A percentile compares a stretch with the other conserved stretches of the same genome.
These are phyloP conservation scores for Drosophila diplacantha DNA, from an alignment of 2,888 invertebrate species.

Conservation along the genomic window DNA sequence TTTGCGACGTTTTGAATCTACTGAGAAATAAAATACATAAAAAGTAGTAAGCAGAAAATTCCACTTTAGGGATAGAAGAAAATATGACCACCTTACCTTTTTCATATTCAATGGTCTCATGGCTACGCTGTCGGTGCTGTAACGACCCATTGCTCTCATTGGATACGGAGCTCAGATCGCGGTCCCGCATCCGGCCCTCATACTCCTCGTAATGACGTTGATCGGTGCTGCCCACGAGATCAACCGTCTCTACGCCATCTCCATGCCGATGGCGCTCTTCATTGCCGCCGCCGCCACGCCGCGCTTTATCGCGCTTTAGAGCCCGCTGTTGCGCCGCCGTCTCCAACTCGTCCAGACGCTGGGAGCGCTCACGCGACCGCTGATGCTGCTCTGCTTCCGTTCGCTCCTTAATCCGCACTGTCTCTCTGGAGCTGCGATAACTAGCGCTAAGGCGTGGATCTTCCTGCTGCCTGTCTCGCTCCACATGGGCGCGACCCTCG, in stretches of 20 bases:
- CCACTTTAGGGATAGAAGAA: background rate
- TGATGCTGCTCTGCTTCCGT: slow-evolving; percentile 66
- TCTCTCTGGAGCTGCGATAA: slow-evolving; percentile 70
- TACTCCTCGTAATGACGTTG: slow-evolving; percentile 70
- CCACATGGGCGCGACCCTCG: slow-evolving; percentile 49
- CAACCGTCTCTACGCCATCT: slow-evolving; percentile 58
- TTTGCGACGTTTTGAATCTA: slow-evolving; percentile 90
- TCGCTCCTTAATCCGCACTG: slow-evolving; percentile 71
- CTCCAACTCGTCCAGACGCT: slow-evolving; percentile 58
- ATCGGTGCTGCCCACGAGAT: slow-evolving; percentile 44
- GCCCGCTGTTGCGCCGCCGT: slow-evolving; percentile 45
- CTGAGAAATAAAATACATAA: slow-evolving; percentile 3
- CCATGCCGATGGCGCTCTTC: slow-evolving; percentile 69
- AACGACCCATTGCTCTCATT: slow-evolving; percentile 79
- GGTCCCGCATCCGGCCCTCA: slow-evolving; percentile 80
- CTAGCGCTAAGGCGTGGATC: slow-evolving; percentile 72
- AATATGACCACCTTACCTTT: slow-evolving; percentile 81
- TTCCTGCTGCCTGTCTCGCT: slow-evolving; percentile 55
- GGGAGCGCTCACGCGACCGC: slow-evolving; percentile 64
- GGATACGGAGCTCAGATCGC: slow-evolving; percentile 81
- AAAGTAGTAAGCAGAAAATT: background rate
- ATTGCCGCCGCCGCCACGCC: slow-evolving; percentile 50
- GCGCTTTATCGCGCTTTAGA: slow-evolving; percentile 72
- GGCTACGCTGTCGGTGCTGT: slow-evolving; percentile 80
- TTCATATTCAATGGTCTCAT: slow-evolving; percentile 80